Base-by-base conservation (phyloP, 2,797 vertebrate species). In the Prionace glauca region DNA sequence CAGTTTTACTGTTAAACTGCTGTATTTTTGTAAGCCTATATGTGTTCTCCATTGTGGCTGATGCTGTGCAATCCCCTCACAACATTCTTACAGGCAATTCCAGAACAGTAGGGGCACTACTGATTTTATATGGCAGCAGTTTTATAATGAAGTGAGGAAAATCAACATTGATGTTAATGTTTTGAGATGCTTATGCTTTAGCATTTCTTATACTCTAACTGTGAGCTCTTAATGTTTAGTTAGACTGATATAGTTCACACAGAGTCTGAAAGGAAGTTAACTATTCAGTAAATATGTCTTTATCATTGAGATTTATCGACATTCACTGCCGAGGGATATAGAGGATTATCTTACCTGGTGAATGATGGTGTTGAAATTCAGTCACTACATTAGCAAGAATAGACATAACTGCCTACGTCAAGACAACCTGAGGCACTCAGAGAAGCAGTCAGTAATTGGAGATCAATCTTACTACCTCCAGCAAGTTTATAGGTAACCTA, bases 1-100 rank as follows among this genome's bases (percentile, higher is more conserved):
- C 95, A 32, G 87, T 95, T 96, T 60, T 96, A 32, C 86, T 94
- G 71, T 87, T 69, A 94, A 95, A n/a, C 36, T 41, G n/a, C 74
- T 50, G 81, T 32, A 22, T 50, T 86, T 86, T 20, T 41, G 81
- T 36, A 0, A 45, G 41, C 41, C 50, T 5, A 1, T 45, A 45
- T 50, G 41, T 86, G 45, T 8, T 4, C 32, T 36, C 7, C 50
- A 88, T 88, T 88, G 86, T 18, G n/a, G 14, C 11, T 62, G 29
- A 16, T 62, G 32, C 16, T 87, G 36, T 50, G 77, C 36, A 81
- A 12, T n/a, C 29, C 56, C 56, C 60, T 65, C 29, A 90, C 56
- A 32, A 11, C 62, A 29, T 90, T n/a, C 50, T 16, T 84, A 45
- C 14, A 69, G 26, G 86, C 86, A 32, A 60, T 32, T 88, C 26